Conservation (phyloP, 2,797 vertebrate species). For the Peromyscus nudipes region DNA sequence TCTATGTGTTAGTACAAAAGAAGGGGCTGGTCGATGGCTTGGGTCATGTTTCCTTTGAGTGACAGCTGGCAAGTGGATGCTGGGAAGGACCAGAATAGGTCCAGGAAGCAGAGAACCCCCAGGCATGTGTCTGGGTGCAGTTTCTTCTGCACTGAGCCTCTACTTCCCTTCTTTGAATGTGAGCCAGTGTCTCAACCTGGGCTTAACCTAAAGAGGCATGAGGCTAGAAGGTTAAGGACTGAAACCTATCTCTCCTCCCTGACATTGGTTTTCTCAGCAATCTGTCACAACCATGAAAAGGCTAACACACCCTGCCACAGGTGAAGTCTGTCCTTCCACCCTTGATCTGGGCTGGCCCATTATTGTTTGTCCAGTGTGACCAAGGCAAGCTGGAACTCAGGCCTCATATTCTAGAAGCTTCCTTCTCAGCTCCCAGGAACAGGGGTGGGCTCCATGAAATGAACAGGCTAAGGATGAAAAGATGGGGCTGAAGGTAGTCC, state of each 20-base stretch:
- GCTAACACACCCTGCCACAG: background rate
- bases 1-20: background rate
- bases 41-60: background rate
- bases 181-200: background rate
- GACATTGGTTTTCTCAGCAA: background rate
- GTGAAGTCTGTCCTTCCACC: background rate
- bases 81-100: background rate
- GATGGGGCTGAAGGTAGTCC: background rate
- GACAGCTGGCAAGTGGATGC: background rate
- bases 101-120: background rate
- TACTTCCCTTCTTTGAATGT: background rate
- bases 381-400: background rate
- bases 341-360: background rate
- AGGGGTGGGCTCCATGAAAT: background rate
- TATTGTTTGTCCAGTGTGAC: background rate
- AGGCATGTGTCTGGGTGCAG: background rate
- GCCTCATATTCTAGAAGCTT: background rate
- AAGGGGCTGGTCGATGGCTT: slow-evolving; percentile 6
- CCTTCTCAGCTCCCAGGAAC: background rate
- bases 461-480: background rate
- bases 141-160: background rate
- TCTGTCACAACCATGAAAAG: background rate
- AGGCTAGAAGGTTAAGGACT: background rate
- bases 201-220: too few species aligned
- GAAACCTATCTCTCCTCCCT: background rate